These are phyloP conservation scores for Ericerus pela DNA, from an alignment of 1,140 invertebrate genomes.

Conservation along the genomic window DNA sequence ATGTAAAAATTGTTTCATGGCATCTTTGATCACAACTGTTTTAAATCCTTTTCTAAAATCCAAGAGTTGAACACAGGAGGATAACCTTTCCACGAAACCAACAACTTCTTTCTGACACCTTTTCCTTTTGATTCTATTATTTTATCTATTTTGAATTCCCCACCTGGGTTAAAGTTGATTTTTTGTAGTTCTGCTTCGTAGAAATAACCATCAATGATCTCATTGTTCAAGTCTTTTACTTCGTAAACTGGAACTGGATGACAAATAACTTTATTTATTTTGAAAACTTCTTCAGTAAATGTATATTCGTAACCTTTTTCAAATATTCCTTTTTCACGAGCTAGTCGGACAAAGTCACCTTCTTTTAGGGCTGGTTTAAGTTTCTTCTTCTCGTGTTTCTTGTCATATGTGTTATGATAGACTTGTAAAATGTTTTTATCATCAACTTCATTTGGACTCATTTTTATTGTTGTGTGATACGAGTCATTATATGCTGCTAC, in stretches of 20 bases:
- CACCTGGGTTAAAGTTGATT: not conserved
- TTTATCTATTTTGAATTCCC: not conserved
- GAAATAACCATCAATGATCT: constrained; percentile 24
- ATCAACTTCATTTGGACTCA: not conserved
- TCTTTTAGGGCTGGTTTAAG: constrained; percentile 15
- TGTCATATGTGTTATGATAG: not conserved
- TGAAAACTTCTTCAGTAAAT: constrained; percentile 30
- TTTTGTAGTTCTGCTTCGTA: constrained; percentile 24
- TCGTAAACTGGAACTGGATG: constrained; percentile 23
- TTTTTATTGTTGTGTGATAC: constrained; percentile 24
- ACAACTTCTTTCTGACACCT: not conserved
- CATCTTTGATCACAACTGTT: not conserved
- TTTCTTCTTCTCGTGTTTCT: constrained; percentile 8
- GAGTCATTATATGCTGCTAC: constrained; percentile 28
- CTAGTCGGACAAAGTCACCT: constrained; percentile 24
- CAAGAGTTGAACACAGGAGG: not conserved
- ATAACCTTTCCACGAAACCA: not conserved
- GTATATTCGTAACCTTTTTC: constrained; percentile 26
- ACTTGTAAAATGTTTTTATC: not conserved
- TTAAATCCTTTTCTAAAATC: not conserved
- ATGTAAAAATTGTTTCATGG: not conserved
- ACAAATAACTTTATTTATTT: constrained; percentile 24
- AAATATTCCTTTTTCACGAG: constrained; percentile 21
- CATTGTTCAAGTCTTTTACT: constrained; percentile 25
- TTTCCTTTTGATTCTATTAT: not conserved